Base-by-base conservation (phyloP, 2,113 vertebrate species). In the Caracal caracal region DNA sequence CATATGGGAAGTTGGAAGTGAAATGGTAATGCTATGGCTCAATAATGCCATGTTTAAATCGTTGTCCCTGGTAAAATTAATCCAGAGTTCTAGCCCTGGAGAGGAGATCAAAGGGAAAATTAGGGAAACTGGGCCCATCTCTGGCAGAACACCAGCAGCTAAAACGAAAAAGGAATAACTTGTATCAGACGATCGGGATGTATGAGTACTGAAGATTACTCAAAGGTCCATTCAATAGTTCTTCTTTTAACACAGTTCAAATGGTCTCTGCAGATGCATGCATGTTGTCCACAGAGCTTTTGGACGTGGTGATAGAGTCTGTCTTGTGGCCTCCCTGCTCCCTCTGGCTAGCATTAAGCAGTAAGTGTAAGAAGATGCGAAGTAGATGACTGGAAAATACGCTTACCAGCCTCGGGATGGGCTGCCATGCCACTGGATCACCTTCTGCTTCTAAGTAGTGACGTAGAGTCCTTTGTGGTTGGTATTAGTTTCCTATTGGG, bases 1-100 rank as follows among this genome's bases (percentile, higher is more conserved):
- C 95, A 97, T 79, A 93, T 95, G 94, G 49, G 7, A 95, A 87
- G 82, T 68, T 10, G 1, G 66, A 93, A 96, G 94, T 65, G 51
- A 95, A 97, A 93, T 73, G 70, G 30, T 47, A 88, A 68, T 89
- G 40, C 26, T 93, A 43, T 81, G 78, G 70, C 15, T 94, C 82
- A 92, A 53, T 6, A 47, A 12, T 49, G 61, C 17, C 37, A 43
- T 61, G 61, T 86, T 94, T 93, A 93, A 94, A 96, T 90, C 43
- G 4, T 78, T 86, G 26, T 70, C 88, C 59, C 61, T 93, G 9
- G 51, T 88, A 92, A 68, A 85, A 82, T 94, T 81, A 93, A 95
- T 90, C n/a, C 59, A 96, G 51, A 68, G 86, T 78, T 81, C 53
- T 61, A 88, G 10, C 43, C 30, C 43, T 40, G 9, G 33, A 84